Conservation (phyloP, 2,888 invertebrate species). For the Osedax fenrisi region DNA sequence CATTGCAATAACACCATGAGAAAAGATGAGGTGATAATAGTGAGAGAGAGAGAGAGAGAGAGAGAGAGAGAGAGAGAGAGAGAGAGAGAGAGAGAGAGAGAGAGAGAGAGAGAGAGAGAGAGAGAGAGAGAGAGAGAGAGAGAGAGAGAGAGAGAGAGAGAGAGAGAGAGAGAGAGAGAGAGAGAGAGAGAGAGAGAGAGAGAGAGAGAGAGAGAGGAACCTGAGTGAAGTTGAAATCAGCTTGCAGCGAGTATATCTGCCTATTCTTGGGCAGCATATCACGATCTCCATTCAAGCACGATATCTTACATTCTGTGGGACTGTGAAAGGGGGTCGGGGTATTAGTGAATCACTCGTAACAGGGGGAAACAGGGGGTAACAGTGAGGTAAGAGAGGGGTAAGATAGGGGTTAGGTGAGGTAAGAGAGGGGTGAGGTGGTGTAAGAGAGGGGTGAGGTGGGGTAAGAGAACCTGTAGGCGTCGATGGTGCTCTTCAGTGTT, state of each 20-base stretch:
- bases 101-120: too few species aligned
- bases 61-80: too few species aligned
- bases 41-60: too few species aligned
- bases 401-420: slow-evolving; percentile 59
- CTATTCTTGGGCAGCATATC: slow-evolving; percentile 75
- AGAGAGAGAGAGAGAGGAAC: too few species aligned
- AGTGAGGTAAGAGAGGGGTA: too few species aligned
- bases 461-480: not conserved
- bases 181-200: too few species aligned
- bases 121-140: too few species aligned
- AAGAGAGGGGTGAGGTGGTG: slow-evolving; percentile 57
- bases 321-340: slow-evolving; percentile 52
- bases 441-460: slow-evolving; percentile 45
- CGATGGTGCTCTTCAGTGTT: slow-evolving; percentile 52
- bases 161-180: too few species aligned
- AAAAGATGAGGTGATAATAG: too few species aligned
- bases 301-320: slow-evolving; percentile 68
- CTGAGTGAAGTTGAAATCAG: slow-evolving; percentile 74
- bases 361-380: not conserved
- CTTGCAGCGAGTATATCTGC: slow-evolving; percentile 77
- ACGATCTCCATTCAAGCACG: slow-evolving; percentile 61
- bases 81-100: too few species aligned
- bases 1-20: too few species aligned
- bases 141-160: too few species aligned
- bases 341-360: not conserved